These are phyloP conservation scores for Temnothorax curvispinosus DNA, from an alignment of 1,140 invertebrate genomes.

Conservation along the genomic window DNA sequence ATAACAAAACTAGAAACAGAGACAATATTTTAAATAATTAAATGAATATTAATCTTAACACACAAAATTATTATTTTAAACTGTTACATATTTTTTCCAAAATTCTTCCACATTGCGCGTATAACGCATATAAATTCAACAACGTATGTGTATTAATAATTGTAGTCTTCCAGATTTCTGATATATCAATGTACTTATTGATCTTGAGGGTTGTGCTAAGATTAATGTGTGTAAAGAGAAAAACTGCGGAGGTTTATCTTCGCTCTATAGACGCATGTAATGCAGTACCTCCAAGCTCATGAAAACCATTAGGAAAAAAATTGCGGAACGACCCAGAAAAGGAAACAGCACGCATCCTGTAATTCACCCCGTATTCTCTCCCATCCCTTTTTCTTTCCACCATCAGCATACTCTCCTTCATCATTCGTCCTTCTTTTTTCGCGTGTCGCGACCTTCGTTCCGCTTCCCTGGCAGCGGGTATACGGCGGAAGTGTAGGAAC, in stretches of 20 bases:
- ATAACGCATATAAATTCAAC: not conserved
- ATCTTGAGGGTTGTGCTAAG: not conserved
- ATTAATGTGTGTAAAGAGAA: not conserved
- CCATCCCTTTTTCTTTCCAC: not conserved
- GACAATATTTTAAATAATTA: not conserved
- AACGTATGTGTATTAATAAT: not conserved
- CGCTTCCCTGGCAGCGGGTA: not conserved
- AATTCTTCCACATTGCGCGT: not conserved
- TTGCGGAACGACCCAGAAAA: not conserved
- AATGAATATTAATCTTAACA: not conserved
- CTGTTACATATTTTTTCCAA: not conserved
- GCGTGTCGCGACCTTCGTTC: not conserved
- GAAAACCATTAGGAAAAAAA: conserved; percentile 26
- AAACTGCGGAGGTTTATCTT: not conserved
- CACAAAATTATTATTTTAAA: not conserved
- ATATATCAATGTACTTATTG: not conserved
- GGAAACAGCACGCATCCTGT: conserved; percentile 46
- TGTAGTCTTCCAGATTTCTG: not conserved
- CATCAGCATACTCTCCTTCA: conserved; percentile 31
- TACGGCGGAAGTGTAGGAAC: conserved; percentile 2
- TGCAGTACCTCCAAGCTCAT: not conserved
- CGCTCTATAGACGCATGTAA: not conserved
- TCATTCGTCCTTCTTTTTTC: conserved; percentile 19
- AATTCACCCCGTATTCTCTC: conserved; percentile 38
- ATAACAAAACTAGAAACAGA: not conserved